Conservation (phyloP, 2,113 vertebrate species). For the Henicopernis longicauda region DNA sequence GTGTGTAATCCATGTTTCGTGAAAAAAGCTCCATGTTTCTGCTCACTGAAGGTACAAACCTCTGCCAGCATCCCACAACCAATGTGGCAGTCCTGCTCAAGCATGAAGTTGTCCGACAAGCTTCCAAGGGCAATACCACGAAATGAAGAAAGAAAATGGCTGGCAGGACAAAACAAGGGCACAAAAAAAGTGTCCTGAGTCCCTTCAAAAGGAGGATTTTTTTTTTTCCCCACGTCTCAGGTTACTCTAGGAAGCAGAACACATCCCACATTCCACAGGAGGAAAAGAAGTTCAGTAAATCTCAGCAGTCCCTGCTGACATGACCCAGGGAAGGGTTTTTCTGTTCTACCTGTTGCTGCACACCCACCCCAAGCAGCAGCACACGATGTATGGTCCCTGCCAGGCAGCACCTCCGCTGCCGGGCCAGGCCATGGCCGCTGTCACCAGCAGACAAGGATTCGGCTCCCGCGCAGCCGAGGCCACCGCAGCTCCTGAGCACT, state of each 20-base stretch:
- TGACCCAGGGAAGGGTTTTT: neutral
- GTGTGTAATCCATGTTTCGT: rapidly evolving
- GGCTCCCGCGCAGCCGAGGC: neutral
- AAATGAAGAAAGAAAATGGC: neutral
- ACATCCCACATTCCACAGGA: rapidly evolving
- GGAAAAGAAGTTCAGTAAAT: neutral
- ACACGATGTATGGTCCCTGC: neutral
- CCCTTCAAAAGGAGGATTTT: neutral
- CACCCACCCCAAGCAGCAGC: too few species aligned
- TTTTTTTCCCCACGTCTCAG: neutral
- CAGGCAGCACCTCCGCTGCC: neutral
- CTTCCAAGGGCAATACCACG: neutral
- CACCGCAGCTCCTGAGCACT: rapidly evolving
- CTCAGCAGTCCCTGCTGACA: neutral
- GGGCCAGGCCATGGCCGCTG: rapidly evolving
- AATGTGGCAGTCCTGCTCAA: neutral
- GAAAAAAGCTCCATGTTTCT: neutral
- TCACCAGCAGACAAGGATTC: neutral
- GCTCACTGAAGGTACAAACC: neutral
- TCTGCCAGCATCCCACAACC: neutral
- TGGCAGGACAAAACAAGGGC: neutral
- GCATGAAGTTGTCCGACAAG: neutral
- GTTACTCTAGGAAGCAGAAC: neutral
- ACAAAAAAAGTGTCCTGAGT: rapidly evolving
- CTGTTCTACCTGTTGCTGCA: neutral